These are phyloP conservation scores for Marcusenius ussheri DNA, from an alignment of 2,113 vertebrate genomes.

Conservation along the genomic window DNA sequence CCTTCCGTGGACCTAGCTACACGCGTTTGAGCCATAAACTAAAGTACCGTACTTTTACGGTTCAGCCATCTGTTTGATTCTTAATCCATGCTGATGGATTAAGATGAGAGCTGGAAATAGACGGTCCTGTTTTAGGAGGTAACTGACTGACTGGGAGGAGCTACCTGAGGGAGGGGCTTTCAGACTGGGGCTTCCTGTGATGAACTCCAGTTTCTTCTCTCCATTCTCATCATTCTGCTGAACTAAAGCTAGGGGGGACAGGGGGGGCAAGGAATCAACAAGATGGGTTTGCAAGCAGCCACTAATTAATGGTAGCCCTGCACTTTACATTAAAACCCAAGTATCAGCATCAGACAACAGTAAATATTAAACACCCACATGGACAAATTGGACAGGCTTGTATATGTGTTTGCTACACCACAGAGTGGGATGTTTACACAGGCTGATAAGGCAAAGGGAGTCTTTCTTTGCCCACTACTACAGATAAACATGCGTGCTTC, in stretches of 20 bases:
- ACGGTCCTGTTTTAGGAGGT: background rate
- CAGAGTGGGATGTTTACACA: background rate
- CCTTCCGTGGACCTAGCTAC: background rate
- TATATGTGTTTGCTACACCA: background rate
- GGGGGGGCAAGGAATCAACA: background rate
- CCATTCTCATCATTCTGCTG: conserved; percentile 59
- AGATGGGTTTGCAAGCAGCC: background rate
- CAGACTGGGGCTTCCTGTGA: background rate
- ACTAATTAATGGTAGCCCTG: background rate
- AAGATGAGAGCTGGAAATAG: background rate
- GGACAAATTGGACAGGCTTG: background rate
- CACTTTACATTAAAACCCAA: background rate
- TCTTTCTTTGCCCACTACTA: background rate
- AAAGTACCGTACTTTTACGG: background rate
- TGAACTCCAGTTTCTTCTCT: conserved; percentile 45
- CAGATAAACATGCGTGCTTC: background rate
- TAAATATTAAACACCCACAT: background rate
- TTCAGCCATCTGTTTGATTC: background rate
- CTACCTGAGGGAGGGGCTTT: conserved; percentile 48
- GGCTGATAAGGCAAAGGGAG: background rate
- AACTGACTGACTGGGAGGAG: background rate
- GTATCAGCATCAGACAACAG: background rate
- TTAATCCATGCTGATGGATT: background rate
- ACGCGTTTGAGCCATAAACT: background rate
- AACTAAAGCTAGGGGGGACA: conserved; percentile 50